A percentile compares a stretch with the other conserved stretches of the same genome.
Conservation (phyloP, 2,113 vertebrate species). For the Pituophis catenifer region DNA sequence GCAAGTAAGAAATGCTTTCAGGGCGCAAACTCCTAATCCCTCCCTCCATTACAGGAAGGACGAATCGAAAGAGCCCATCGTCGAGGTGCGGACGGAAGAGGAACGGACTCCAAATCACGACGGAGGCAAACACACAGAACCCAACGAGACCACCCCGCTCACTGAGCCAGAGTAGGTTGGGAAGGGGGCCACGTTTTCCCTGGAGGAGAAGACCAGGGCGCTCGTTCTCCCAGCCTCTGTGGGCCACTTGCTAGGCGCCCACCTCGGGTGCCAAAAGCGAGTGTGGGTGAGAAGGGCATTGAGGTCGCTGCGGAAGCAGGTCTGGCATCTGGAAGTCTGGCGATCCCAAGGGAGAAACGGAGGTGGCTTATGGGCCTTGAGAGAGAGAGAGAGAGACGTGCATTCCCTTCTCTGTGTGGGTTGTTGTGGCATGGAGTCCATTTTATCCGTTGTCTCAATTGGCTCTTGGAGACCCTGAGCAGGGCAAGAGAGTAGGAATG, state of each 20-base stretch:
- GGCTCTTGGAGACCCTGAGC: background rate
- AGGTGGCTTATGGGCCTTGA: no score
- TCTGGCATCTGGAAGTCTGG: background rate
- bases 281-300: background rate
- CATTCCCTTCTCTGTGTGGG: background rate
- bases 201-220: background rate
- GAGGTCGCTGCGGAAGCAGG: background rate
- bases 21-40: background rate
- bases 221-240: background rate
- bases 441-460: background rate
- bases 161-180: constrained; percentile 94
- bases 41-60: constrained; percentile 82
- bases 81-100: constrained; percentile 92
- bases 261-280: background rate
- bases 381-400: background rate
- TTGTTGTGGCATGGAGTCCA: background rate
- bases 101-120: constrained; percentile 94
- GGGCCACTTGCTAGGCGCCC: background rate
- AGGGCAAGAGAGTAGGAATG: background rate
- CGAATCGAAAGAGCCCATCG: constrained; percentile 96
- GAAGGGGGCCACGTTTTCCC: background rate
- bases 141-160: constrained; percentile 94
- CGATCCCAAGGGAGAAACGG: background rate
- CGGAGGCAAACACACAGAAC: constrained; percentile 88
- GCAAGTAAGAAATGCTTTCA: background rate